A percentile compares a stretch with the other conserved stretches of the same genome.
phyloP scores from a whole-genome alignment of 2,888 invertebrate species.

The Ctenicera cuprea region DNA sequence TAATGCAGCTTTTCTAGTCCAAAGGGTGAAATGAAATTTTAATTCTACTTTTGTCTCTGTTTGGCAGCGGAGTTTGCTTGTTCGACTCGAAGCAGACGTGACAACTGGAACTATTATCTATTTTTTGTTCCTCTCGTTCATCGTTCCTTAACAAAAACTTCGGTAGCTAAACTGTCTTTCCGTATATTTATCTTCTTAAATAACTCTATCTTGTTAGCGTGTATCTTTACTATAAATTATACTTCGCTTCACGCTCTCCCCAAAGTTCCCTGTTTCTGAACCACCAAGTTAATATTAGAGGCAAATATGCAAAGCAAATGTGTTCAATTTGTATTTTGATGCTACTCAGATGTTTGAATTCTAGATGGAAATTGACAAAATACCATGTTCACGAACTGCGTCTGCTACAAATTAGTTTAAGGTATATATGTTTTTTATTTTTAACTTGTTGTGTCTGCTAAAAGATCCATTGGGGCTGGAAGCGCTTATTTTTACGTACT shows the following conservation, averaged over 20 bases:
- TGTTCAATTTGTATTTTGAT: slow-evolving; percentile 28
- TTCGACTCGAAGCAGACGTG: neutral
- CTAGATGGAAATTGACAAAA: slow-evolving; percentile 21
- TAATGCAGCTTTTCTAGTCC: slow-evolving; percentile 28
- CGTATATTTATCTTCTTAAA: slow-evolving; percentile 29
- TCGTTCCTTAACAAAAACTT: slow-evolving; percentile 19
- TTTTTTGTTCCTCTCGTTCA: slow-evolving; percentile 5
- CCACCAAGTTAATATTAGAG: slow-evolving; percentile 30
- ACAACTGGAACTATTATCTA: slow-evolving; percentile 3
- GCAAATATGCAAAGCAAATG: slow-evolving; percentile 32
- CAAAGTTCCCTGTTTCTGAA: slow-evolving; percentile 7
- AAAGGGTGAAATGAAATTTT: slow-evolving; percentile 27
- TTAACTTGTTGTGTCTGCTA: slow-evolving; percentile 19
- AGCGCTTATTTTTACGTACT: neutral
- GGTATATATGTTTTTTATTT: neutral
- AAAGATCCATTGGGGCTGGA: neutral
- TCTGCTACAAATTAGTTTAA: slow-evolving; percentile 18
- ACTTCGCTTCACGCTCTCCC: slow-evolving; percentile 22
- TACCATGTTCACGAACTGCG: neutral
- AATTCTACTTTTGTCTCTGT: slow-evolving; percentile 19
- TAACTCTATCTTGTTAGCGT: slow-evolving; percentile 28
- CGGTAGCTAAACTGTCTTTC: slow-evolving; percentile 18
- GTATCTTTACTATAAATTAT: slow-evolving; percentile 28
- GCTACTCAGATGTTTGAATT: slow-evolving; percentile 21
- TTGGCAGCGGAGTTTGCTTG: neutral